Base-by-base conservation (phyloP, 2,888 invertebrate genomes). In the Muschampia plurimacula region DNA sequence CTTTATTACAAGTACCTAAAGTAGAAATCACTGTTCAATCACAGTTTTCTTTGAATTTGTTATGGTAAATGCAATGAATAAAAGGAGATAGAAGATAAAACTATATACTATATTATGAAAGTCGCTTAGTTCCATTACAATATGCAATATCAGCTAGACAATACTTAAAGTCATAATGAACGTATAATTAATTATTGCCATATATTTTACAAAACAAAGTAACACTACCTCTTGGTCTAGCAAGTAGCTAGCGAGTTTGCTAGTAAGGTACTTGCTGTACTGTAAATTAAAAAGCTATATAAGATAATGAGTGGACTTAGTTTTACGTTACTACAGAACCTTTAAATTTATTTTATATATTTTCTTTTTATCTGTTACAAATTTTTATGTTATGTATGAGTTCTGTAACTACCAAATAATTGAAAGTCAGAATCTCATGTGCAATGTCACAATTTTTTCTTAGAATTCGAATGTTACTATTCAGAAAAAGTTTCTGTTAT, bases 111-210 rank as follows among this genome's bases (percentile, higher is more conserved):
- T 55, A 55, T 59, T 57, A 65, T 22, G 36, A 55, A 59, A 66
- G 66, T 41, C 13, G 36, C 59, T 39, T 39, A 36, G 46, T 59
- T 49, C 39, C 39, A 71, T 71, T 66, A 66, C 55, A 22, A 46
- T 65, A 57, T 65, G 65, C 64, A 71, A 71, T 71, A 66, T 71
- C 46, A 59, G 44, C 65, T 72, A 72, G 66, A 72, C 71, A 72
- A 67, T 72, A 62, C 49, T 67, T 67, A 67, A 72, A 52, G 66
- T 72, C 60, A 67, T 71, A 71, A 71, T 66, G 71, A 71, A 66
- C 49, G 59, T 67, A 46, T 72, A 72, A 72, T 72, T 72, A 72
- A 72, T 72, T 69, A 75, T 74, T 73, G 69, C 72, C 78, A 78
- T 73, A 73, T 68, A 68, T 75, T 74, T 74, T 75, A 67, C 72